These are phyloP conservation scores for Isichthys henryi DNA, from an alignment of 2,113 vertebrate species.

Conservation along the genomic window DNA sequence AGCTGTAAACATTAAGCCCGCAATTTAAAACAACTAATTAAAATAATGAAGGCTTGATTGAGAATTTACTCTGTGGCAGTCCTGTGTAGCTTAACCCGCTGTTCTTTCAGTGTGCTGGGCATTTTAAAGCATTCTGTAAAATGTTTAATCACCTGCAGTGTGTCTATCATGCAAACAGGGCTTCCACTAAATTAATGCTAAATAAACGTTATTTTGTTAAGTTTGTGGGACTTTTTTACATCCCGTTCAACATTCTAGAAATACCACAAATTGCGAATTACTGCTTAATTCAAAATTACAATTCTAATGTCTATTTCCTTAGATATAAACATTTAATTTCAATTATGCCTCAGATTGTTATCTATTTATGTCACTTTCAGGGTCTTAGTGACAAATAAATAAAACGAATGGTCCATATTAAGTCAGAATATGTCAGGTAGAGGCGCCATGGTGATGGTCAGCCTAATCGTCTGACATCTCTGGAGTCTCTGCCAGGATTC, in stretches of 20 bases:
- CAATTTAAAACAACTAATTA: not conserved
- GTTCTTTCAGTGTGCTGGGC: not conserved
- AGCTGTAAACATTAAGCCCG: not conserved
- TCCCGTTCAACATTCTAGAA: not conserved
- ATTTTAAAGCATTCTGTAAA: not conserved
- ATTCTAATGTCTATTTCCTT: not conserved
- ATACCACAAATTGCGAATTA: not conserved
- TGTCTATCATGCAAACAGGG: not conserved
- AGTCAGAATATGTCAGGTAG: not conserved
- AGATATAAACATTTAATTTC: not conserved
- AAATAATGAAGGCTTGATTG: not conserved
- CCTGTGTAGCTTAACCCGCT: not conserved
- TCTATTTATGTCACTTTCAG: not conserved
- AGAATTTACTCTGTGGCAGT: not conserved
- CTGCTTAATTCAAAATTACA: not conserved
- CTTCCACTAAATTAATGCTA: not conserved
- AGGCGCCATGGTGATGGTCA: no score
- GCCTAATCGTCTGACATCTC: no score
- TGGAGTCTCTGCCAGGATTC: no score
- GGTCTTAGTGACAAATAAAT: not conserved
- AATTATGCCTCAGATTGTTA: not conserved
- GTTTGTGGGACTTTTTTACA: not conserved
- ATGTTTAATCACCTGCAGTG: not conserved
- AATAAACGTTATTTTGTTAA: not conserved
- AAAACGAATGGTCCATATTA: not conserved